These are phyloP conservation scores for Notarius lentiginosus DNA, from an alignment of 2,113 vertebrate species.

Conservation along the genomic window DNA sequence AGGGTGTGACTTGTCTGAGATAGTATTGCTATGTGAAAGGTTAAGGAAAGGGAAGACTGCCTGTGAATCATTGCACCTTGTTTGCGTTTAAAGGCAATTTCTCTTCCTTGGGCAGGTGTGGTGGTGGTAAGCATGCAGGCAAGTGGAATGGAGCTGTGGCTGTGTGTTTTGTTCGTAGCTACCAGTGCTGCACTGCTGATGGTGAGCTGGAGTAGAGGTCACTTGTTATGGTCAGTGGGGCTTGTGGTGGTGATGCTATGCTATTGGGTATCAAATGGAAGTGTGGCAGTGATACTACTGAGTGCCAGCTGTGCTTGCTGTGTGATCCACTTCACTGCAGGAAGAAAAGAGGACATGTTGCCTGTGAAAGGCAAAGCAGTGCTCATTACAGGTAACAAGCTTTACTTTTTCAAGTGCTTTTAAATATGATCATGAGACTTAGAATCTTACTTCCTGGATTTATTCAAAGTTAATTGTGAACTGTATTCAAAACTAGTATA, in stretches of 20 bases:
- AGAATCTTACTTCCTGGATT: not conserved
- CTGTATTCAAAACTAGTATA: not conserved
- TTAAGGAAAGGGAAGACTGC: not conserved
- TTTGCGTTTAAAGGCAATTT: not conserved
- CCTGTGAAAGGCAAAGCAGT: conserved; percentile 38
- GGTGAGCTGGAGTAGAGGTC: not conserved
- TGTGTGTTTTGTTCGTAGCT: not conserved
- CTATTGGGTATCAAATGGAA: not conserved
- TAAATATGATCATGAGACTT: not conserved
- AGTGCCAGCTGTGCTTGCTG: conserved; percentile 28
- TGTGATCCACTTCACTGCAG: not conserved
- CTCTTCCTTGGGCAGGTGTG: not conserved
- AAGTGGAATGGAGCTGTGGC: not conserved
- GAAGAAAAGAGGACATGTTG: conserved; percentile 27
- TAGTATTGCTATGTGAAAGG: conserved; percentile 25
- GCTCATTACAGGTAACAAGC: conserved; percentile 62
- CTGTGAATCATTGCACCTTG: conserved; percentile 6
- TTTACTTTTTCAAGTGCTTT: not conserved
- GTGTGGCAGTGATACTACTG: not conserved
- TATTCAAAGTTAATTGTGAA: not conserved
- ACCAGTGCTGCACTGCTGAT: not conserved
- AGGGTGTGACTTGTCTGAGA: conserved; percentile 23
- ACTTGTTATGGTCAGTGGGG: not conserved
- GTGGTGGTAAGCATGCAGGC: not conserved
- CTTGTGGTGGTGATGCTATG: conserved; percentile 1